Evolutionary conservation across 1,140 invertebrate species (phyloP), one percentile per base, ranked within the genome.

Genomic region (Zaprionus davidi): DNA sequence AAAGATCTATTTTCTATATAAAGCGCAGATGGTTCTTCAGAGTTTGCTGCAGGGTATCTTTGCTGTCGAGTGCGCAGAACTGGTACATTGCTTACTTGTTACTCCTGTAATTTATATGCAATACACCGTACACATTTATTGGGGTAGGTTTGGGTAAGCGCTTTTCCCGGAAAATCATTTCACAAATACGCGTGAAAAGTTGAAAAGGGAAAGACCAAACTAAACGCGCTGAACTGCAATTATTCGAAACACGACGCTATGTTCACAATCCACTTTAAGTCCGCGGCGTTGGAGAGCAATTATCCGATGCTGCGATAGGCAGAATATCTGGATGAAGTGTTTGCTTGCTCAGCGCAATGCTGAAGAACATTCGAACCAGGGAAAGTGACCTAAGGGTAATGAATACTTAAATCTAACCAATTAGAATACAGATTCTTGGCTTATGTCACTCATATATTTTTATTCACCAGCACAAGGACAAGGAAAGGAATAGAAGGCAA

Each of bases 71-170:
- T 24, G 20, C 11, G 22, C 20, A 4, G 3, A 2, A 17, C 15
- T 13, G 20, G 1, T 12, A 12, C 20, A 13, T 13, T 24, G 9
- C 88, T 88, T 75, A 79, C 81, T 87, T 87, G 88, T 87, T 88
- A 88, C 83, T 86, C 69, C 76, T 73, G 79, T 86, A 86, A 86
- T 86, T 86, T 86, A 85, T 85, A 86, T 86, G 82, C 85, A 64
- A 51, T 75, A 66, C 60, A 51, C 38, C 34, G 17, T 36, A 59
- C 62, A 71, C 71, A 81, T 57, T 78, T 88, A 83, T 87, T 83
- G 78, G 78, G 65, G 74, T 76, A 81, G 81, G 84, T 88, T 81
- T 78, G 53, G 81, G 78, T 88, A 87, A 87, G 83, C 81, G 72
- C 75, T 85, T 85, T 86, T 71, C 82, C 68, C 57, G 62, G 82